Evolutionary conservation across 2,797 vertebrate species (phyloP), one percentile per base, ranked within the genome.

Genomic region (Hippoglossus hippoglossus): DNA sequence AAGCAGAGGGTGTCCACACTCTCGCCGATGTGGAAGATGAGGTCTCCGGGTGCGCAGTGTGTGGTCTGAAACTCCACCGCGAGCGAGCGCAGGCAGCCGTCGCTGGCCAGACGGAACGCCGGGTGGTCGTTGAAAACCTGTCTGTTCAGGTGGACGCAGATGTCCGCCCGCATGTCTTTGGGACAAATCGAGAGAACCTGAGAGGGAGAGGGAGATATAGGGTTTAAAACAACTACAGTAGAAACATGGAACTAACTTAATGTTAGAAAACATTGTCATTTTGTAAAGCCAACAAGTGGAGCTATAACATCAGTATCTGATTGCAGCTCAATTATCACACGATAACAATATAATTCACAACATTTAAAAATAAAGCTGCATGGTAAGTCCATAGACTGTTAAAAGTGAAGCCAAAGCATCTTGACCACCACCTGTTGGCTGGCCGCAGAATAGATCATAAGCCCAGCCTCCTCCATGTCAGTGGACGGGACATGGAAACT

Each of bases 101-200:
- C 98, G 0, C 98, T 99, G 70, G 98, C 98, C 89, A 99, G 91
- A 12, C 98, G 96, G 68, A 99, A 99, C 2, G 98, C 98, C 0
- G 97, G 97, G 81, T 99, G 98, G 85, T 99, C 97, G 0, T 98
- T 99, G 85, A 99, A 99, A 82, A 99, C 98, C 79, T 91, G 91
- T 31, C 97, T 89, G 94, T 99, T 99, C 54, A 99, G 95, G 88
- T 99, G 98, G 63, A 99, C 98, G 0, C 98, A 99, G 89, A 99
- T 99, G 86, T 99, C 98, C 0, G 98, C 98, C 36, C 98, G 95
- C 98, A 99, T 99, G 91, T 99, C 98, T 92, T 99, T 99, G 34
- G 98, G 98, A 91, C 98, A 99, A 84, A 98, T 99, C 1, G 96
- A 96, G 49, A 99, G 96, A 63, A 99, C 98, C 98, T 99, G 91